Conservation (phyloP, 2,888 invertebrate species). For the Microctonus aethiopoides region DNA sequence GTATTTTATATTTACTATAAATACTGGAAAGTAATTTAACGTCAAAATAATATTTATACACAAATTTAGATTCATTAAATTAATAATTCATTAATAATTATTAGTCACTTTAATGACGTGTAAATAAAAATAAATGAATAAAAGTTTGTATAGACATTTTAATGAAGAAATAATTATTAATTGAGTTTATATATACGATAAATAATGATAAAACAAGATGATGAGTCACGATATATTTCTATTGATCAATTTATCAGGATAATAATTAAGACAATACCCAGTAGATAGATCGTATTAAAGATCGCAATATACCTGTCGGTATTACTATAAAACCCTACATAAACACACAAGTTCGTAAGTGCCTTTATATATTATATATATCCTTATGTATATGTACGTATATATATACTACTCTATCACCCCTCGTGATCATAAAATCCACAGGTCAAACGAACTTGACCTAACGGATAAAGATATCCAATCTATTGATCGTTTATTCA, state of each 20-base stretch:
- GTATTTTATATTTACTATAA: no score
- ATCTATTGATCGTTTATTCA: constrained; percentile 40
- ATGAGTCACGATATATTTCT: neutral
- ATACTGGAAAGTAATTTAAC: no score
- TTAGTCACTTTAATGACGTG: no score
- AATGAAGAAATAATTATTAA: no score
- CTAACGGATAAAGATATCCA: constrained; percentile 24
- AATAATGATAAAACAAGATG: neutral
- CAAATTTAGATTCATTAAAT: no score
- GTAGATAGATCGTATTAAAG: constrained; percentile 11
- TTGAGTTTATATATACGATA: no score
- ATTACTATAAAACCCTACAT: no score
- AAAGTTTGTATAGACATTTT: no score
- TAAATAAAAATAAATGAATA: no score
- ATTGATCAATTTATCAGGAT: constrained; percentile 37
- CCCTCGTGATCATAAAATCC: constrained; percentile 9
- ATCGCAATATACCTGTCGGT: constrained; percentile 32
- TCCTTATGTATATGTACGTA: no score
- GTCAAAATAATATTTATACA: no score
- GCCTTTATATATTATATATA: neutral
- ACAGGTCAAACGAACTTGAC: constrained; percentile 25
- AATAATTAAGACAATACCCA: constrained; percentile 42
- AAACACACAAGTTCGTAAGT: neutral
- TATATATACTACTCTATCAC: neutral
- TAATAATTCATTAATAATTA: no score